Evolutionary conservation across 2,113 vertebrate genomes (phyloP).

Genomic region (Colius striatus): DNA sequence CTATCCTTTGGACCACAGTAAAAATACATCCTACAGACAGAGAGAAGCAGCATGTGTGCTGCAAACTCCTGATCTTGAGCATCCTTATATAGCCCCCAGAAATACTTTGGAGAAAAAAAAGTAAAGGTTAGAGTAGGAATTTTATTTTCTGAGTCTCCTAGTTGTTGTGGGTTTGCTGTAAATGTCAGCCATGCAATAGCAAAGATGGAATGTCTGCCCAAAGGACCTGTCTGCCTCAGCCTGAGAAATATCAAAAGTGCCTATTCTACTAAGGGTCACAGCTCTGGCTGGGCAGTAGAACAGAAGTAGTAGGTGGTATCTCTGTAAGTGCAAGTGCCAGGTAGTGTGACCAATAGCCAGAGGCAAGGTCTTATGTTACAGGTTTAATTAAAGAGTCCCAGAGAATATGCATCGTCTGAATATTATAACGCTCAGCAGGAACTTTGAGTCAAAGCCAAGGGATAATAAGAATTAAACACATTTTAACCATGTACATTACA

Average conservation of each 20-base stretch:
- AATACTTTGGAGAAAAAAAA: neutral
- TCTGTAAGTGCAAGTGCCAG: neutral
- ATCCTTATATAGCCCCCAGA: neutral
- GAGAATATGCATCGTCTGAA: neutral
- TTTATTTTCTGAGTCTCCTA: neutral
- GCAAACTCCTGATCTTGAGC: neutral
- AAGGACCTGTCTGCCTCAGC: neutral
- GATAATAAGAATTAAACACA: constrained; percentile 44
- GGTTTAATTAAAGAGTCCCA: neutral
- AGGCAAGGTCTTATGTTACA: neutral
- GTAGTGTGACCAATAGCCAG: neutral
- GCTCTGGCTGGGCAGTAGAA: neutral
- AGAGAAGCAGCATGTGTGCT: neutral
- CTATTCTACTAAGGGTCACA: neutral
- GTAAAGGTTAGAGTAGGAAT: neutral
- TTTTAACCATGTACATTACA: constrained; percentile 20
- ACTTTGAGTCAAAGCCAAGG: constrained; percentile 19
- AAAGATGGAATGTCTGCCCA: neutral
- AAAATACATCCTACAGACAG: neutral
- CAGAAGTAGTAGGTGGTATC: neutral
- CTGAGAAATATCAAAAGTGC: accelerated
- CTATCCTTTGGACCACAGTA: neutral
- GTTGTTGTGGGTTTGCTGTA: neutral
- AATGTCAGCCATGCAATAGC: neutral
- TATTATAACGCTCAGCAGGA: neutral